A percentile compares a stretch with the other conserved stretches of the same genome.
Conservation (phyloP, 2,888 invertebrate genomes). For the Lasioglossum zephyrum region DNA sequence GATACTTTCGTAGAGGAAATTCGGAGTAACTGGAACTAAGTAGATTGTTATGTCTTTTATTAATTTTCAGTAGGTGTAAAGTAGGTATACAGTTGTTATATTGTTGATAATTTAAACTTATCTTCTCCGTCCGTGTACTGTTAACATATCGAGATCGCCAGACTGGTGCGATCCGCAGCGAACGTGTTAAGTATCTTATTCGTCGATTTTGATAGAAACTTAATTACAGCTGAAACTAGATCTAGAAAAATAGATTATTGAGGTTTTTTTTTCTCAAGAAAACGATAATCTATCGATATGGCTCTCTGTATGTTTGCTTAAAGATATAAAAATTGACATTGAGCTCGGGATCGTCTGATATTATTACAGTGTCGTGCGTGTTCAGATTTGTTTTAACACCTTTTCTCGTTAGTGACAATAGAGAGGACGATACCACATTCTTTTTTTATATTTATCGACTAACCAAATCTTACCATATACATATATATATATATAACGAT, state of each 20-base stretch:
- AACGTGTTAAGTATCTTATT: neutral
- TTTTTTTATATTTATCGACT: slow-evolving; percentile 75
- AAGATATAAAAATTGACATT: slow-evolving; percentile 8
- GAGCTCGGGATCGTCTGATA: neutral
- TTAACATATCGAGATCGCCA: slow-evolving; percentile 6
- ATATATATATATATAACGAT: slow-evolving; percentile 53
- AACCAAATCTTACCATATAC: slow-evolving; percentile 77
- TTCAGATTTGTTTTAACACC: slow-evolving; percentile 36
- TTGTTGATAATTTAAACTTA: neutral
- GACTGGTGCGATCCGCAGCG: neutral
- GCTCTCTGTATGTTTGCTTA: slow-evolving; percentile 9
- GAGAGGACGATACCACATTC: slow-evolving; percentile 43
- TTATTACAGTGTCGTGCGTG: slow-evolving; percentile 2
- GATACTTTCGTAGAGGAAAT: neutral
- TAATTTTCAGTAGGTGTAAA: neutral
- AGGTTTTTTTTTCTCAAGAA: neutral
- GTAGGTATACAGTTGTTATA: slow-evolving; percentile 2
- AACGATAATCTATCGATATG: neutral
- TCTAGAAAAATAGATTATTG: neutral
- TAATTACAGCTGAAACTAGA: neutral
- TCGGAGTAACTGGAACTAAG: neutral
- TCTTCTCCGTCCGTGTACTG: slow-evolving; percentile 3
- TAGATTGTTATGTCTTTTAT: neutral
- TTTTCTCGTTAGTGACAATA: slow-evolving; percentile 45
- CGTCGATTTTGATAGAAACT: neutral